These are phyloP conservation scores for Rosalia funebris DNA, from an alignment of 2,888 invertebrate species.

Conservation along the genomic window DNA sequence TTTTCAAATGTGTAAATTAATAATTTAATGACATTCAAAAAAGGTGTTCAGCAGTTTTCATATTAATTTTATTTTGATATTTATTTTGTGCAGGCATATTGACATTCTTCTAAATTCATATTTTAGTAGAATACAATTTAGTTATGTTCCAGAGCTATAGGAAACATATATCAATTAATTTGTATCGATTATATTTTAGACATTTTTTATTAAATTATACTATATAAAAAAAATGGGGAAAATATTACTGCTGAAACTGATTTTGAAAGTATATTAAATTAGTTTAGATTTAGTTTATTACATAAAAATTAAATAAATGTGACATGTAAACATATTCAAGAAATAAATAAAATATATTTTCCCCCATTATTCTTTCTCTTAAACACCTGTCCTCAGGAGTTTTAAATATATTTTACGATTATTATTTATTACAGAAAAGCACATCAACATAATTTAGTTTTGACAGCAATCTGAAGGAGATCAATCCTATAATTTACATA, in stretches of 20 bases:
- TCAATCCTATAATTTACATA: too few species aligned
- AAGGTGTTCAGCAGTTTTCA: conserved; percentile 52
- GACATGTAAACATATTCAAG: conserved; percentile 23
- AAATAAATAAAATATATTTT: conserved; percentile 35
- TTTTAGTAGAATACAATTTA: conserved; percentile 21
- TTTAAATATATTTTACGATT: too few species aligned
- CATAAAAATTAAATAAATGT: conserved; percentile 27
- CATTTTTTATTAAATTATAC: conserved; percentile 20
- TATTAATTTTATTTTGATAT: conserved; percentile 41
- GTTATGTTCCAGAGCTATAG: conserved; percentile 10
- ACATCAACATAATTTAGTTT: too few species aligned
- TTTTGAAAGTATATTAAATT: conserved; percentile 32
- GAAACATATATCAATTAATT: conserved; percentile 6
- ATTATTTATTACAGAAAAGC: too few species aligned
- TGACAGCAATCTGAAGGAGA: too few species aligned
- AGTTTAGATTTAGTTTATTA: conserved; percentile 29
- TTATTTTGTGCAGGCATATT: conserved; percentile 16
- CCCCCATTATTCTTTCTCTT: conserved; percentile 24
- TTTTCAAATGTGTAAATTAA: conserved; percentile 32
- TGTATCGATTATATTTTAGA: background rate
- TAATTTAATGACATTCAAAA: conserved; percentile 38
- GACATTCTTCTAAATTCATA: conserved; percentile 20
- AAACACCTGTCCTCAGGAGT: background rate
- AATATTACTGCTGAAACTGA: conserved; percentile 22
- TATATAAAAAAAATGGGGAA: conserved; percentile 29